phyloP scores from a whole-genome alignment of 2,797 vertebrate genomes.

The Poeciliopsis turneri region DNA sequence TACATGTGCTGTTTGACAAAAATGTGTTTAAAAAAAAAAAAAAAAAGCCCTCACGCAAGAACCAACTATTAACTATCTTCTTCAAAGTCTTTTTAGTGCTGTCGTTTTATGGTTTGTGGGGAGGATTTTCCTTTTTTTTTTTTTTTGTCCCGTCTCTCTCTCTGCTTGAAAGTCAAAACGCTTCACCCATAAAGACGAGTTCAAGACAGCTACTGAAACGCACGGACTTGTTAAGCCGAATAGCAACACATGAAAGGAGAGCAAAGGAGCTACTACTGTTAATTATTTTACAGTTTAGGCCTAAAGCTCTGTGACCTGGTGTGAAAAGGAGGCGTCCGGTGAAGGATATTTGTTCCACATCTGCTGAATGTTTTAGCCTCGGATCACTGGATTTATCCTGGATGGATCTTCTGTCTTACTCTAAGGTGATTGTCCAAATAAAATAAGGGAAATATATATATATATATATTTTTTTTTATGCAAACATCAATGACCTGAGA shows the following conservation, averaged over 20 bases:
- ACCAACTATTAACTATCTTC: neutral
- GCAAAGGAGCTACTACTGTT: neutral
- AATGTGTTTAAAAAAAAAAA: slow-evolving; percentile 3
- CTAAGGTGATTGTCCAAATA: neutral
- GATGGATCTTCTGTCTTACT: neutral
- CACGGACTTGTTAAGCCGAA: neutral
- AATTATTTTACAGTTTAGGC: neutral
- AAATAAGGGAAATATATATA: neutral
- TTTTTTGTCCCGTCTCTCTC: neutral
- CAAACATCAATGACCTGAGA: slow-evolving; percentile 1
- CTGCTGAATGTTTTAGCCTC: neutral
- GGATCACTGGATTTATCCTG: neutral
- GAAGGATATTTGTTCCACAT: neutral
- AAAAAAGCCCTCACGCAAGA: slow-evolving; percentile 3
- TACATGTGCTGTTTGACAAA: slow-evolving; percentile 29
- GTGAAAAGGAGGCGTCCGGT: neutral
- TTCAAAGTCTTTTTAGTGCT: neutral
- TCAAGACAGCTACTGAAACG: neutral
- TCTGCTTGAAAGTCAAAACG: neutral
- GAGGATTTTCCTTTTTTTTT: neutral
- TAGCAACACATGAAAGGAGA: neutral
- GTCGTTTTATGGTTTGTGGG: neutral
- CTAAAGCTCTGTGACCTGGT: neutral
- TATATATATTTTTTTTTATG: neutral
- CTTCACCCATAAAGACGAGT: neutral